Conservation (phyloP, 1,140 invertebrate species). For the Pemphigus obesinymphae region DNA sequence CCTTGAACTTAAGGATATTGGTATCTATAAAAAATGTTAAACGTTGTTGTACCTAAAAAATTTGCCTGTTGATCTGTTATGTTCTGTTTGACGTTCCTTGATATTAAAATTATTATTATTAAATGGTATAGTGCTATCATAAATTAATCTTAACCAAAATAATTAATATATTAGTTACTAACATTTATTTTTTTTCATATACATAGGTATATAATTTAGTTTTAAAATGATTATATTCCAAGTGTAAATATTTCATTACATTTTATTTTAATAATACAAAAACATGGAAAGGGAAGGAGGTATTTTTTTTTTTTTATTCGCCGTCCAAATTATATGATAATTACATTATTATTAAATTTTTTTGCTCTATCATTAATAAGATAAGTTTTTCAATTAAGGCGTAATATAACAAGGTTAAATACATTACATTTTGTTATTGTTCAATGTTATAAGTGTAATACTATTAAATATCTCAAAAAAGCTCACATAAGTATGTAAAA, state of each 20-base stretch:
- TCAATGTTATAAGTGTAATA: background rate
- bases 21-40: background rate
- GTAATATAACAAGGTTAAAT: constrained; percentile 9
- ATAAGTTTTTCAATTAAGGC: background rate
- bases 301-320: constrained; percentile 10
- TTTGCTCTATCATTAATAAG: background rate
- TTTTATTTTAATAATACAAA: constrained; percentile 10
- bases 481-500: background rate
- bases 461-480: background rate
- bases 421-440: constrained; percentile 20
- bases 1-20: no score
- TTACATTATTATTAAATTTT: background rate
- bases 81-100: constrained; percentile 38
- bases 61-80: constrained; percentile 18
- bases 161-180: constrained; percentile 24
- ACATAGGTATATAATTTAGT: constrained; percentile 2
- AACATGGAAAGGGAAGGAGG: constrained; percentile 2
- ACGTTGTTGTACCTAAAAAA: background rate
- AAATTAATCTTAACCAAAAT: constrained; percentile 19
- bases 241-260: background rate
- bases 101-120: background rate
- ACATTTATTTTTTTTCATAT: constrained; percentile 11
- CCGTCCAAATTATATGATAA: constrained; percentile 21
- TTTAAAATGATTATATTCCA: constrained; percentile 1
- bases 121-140: background rate